phyloP scores from a whole-genome alignment of 1,140 invertebrate genomes.

The Theocolax elegans region DNA sequence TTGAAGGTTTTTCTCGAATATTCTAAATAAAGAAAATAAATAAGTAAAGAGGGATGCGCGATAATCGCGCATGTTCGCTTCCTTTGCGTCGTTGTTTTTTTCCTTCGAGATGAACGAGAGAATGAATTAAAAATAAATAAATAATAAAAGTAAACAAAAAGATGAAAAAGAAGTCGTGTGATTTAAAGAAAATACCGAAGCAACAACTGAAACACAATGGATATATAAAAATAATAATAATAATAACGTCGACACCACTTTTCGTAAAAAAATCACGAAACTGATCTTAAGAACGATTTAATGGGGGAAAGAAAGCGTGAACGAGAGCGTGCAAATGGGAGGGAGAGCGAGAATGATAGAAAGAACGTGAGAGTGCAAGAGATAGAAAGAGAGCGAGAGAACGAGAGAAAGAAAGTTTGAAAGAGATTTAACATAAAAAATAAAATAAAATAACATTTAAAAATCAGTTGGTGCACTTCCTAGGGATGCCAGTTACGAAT shows the following conservation, averaged over 20 bases:
- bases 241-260: conserved; percentile 62
- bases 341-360: not conserved
- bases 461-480: conserved; percentile 58
- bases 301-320: conserved; percentile 18
- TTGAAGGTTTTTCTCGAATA: conserved; percentile 43
- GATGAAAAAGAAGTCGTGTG: conserved; percentile 29
- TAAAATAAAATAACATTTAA: conserved; percentile 30
- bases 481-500: conserved; percentile 53
- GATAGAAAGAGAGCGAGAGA: not conserved
- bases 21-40: conserved; percentile 43
- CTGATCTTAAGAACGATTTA: too few relatives aligned
- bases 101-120: conserved; percentile 41
- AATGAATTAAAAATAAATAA: too few relatives aligned
- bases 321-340: conserved; percentile 1
- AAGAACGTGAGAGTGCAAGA: not conserved
- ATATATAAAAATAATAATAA: conserved; percentile 39
- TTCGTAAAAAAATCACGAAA: conserved; percentile 46
- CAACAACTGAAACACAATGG: conserved; percentile 30
- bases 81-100: conserved; percentile 41
- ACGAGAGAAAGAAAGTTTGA: not conserved
- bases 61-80: conserved; percentile 32
- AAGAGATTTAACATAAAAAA: conserved; percentile 14
- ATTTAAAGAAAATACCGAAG: conserved; percentile 42
- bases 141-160: too few relatives aligned
- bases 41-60: conserved; percentile 34